phyloP scores from a whole-genome alignment of 2,797 vertebrate species.

The Cyclopterus lumpus region DNA sequence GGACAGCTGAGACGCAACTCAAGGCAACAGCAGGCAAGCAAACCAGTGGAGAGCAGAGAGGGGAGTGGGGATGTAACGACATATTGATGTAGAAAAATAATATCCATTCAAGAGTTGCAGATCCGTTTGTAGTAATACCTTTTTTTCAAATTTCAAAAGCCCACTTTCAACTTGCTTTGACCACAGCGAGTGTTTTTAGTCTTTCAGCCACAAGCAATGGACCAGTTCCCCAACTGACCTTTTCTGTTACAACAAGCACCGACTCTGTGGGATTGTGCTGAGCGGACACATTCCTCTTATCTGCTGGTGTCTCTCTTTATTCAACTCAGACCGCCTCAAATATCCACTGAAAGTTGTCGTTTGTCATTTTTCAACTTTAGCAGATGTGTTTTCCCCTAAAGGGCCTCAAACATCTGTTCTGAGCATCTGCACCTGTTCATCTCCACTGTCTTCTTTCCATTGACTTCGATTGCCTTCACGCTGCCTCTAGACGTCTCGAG shows the following conservation, averaged over 20 bases:
- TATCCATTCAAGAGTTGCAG: not conserved
- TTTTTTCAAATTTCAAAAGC: not conserved
- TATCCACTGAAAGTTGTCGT: not conserved
- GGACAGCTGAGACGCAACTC: slow-evolving; percentile 71
- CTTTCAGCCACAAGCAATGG: not conserved
- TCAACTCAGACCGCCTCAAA: not conserved
- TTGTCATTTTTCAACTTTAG: not conserved
- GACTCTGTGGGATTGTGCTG: not conserved
- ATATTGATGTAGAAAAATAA: slow-evolving; percentile 8
- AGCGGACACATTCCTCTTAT: not conserved
- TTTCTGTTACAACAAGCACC: not conserved
- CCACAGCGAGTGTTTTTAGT: not conserved
- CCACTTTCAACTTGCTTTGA: not conserved
- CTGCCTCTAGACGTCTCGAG: not conserved
- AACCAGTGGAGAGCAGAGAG: slow-evolving; percentile 26
- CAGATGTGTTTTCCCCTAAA: slow-evolving; percentile 1
- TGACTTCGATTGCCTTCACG: not conserved
- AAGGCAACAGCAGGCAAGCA: slow-evolving; percentile 46
- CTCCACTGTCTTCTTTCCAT: not conserved
- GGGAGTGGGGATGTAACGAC: not conserved
- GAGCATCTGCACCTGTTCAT: not conserved
- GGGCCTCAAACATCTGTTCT: not conserved
- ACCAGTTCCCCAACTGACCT: not conserved
- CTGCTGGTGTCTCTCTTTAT: not conserved
- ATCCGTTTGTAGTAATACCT: not conserved